Evolutionary conservation across 2,797 vertebrate species (phyloP).

Genomic region (Syngnathus acus): DNA sequence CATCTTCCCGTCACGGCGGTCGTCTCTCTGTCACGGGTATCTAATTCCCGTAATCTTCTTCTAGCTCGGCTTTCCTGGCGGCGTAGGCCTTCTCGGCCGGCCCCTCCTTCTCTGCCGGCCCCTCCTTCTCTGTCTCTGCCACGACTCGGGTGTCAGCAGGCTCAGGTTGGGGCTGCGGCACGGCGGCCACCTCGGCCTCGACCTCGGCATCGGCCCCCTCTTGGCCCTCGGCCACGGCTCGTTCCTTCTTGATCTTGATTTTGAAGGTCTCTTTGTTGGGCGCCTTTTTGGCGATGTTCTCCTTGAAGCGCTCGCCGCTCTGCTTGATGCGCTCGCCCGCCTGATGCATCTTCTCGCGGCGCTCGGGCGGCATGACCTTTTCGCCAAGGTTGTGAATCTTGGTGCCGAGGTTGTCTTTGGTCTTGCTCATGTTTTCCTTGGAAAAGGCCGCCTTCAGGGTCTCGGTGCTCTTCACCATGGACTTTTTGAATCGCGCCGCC

Average conservation of each 20-base stretch:
- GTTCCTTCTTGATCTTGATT: constrained; percentile 83
- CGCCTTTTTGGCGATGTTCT: constrained; percentile 85
- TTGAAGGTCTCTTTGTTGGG: constrained; percentile 84
- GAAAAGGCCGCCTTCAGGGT: constrained; percentile 92
- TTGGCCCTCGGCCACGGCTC: constrained; percentile 74
- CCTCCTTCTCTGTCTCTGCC: constrained; percentile 76
- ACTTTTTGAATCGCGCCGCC: constrained; percentile 79
- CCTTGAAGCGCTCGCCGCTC: constrained; percentile 83
- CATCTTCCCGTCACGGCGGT: too few relatives aligned
- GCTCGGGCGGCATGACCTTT: constrained; percentile 86
- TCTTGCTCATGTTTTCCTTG: constrained; percentile 89
- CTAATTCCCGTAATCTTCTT: constrained; percentile 71
- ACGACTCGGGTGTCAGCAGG: constrained; percentile 76
- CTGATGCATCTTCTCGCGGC: constrained; percentile 85
- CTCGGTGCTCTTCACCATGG: constrained; percentile 81
- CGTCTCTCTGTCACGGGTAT: constrained; percentile 7
- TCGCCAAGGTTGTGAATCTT: constrained; percentile 86
- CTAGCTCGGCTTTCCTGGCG: constrained; percentile 56
- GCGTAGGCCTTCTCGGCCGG: constrained; percentile 61
- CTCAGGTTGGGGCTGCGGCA: constrained; percentile 23
- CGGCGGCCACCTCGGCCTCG: constrained; percentile 71
- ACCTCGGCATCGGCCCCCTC: constrained; percentile 75
- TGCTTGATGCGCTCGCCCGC: constrained; percentile 82
- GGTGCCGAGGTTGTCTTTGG: constrained; percentile 83
- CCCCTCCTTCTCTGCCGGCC: constrained; percentile 74